Conservation (phyloP, 2,113 vertebrate species). For the Philantomba maxwellii region DNA sequence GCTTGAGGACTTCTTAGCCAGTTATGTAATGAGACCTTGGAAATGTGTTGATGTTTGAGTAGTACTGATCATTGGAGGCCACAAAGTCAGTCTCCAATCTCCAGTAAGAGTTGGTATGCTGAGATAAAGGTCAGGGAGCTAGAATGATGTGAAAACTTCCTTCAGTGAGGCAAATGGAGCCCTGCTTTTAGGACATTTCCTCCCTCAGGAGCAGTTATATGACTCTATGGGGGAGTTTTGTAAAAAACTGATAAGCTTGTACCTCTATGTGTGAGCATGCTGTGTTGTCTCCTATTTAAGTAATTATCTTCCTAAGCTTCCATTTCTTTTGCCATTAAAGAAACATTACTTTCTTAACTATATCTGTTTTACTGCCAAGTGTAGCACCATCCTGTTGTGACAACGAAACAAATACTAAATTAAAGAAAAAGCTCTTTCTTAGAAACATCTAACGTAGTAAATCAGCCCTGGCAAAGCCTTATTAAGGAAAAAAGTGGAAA, state of each 20-base stretch:
- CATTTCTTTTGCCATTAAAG: slow-evolving; percentile 31
- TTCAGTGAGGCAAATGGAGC: not conserved
- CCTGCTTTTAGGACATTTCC: not conserved
- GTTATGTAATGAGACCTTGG: not conserved
- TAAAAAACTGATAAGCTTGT: not conserved
- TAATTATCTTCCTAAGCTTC: slow-evolving; percentile 43
- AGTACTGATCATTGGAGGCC: not conserved
- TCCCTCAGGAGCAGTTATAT: not conserved
- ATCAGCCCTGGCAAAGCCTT: not conserved
- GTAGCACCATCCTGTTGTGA: slow-evolving; percentile 20
- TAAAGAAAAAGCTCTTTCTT: slow-evolving; percentile 14
- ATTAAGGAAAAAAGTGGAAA: not conserved
- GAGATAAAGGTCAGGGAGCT: not conserved
- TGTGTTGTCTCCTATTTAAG: slow-evolving; percentile 33
- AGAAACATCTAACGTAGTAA: not conserved
- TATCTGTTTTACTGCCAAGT: slow-evolving; percentile 28
- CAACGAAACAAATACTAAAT: slow-evolving; percentile 20
- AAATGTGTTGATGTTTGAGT: not conserved
- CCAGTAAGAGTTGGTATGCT: not conserved
- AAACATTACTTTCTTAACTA: slow-evolving; percentile 46
- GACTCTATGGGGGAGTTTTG: not conserved
- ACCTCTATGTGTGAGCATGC: not conserved
- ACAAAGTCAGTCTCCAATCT: not conserved
- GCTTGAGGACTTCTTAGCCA: not conserved
- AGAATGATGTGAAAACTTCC: not conserved